Evolutionary conservation across 2,888 invertebrate species (phyloP).

Genomic region (Parelbella ahira): DNA sequence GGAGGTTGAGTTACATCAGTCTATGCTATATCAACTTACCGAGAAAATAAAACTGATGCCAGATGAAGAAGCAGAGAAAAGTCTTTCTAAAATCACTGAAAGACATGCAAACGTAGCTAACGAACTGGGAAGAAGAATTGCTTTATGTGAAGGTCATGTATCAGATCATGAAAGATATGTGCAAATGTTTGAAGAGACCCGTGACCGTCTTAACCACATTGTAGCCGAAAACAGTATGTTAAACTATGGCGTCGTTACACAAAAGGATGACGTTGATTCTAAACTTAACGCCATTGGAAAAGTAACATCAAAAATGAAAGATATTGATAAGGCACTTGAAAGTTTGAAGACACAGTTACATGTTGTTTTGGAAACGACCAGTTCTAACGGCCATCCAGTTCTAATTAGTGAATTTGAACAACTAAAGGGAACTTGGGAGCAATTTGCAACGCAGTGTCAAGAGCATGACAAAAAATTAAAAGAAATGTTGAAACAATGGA

Average conservation of each 20-base stretch:
- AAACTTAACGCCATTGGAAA: conserved; percentile 88
- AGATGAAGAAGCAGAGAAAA: conserved; percentile 89
- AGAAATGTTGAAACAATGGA: conserved; percentile 89
- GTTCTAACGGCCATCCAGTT: conserved; percentile 86
- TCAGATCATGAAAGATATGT: conserved; percentile 90
- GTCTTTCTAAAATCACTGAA: conserved; percentile 86
- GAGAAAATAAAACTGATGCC: conserved; percentile 89
- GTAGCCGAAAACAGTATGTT: conserved; percentile 89
- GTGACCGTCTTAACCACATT: conserved; percentile 90
- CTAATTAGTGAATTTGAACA: conserved; percentile 87
- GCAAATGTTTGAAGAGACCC: conserved; percentile 89
- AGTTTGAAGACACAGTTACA: conserved; percentile 86
- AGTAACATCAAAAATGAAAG: conserved; percentile 85
- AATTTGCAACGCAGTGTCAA: conserved; percentile 85
- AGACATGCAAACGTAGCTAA: conserved; percentile 85
- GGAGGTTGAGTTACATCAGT: conserved; percentile 92
- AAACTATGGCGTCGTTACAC: conserved; percentile 88
- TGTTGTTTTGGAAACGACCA: conserved; percentile 87
- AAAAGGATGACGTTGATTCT: conserved; percentile 88
- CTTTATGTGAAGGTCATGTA: conserved; percentile 85
- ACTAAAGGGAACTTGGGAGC: conserved; percentile 87
- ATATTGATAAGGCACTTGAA: conserved; percentile 86
- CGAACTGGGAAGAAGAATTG: conserved; percentile 84
- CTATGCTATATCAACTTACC: conserved; percentile 89
- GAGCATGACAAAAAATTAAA: conserved; percentile 86